These are phyloP conservation scores for Autographa gamma DNA, from an alignment of 2,888 invertebrate species.

Conservation along the genomic window DNA sequence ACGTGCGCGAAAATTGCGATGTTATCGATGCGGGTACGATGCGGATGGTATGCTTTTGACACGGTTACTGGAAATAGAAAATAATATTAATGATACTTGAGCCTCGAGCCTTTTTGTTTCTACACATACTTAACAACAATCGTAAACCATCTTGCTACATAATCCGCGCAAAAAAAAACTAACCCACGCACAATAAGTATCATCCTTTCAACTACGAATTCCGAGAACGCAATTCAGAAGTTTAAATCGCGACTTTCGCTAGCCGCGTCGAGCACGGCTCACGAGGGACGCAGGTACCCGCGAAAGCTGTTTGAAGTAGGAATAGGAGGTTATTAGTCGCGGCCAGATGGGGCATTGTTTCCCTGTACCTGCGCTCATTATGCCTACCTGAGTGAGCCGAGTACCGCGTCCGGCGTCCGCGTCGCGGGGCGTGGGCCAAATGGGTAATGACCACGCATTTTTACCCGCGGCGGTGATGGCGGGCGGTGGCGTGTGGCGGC, in stretches of 20 bases:
- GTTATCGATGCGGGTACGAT: conserved; percentile 14
- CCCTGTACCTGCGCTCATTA: conserved; percentile 72
- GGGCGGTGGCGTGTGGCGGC: not conserved
- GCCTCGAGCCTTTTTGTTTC: not conserved
- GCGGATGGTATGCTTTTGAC: conserved; percentile 1
- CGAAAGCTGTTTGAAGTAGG: conserved; percentile 40
- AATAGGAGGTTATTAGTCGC: conserved; percentile 48
- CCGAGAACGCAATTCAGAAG: conserved; percentile 12
- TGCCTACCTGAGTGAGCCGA: conserved; percentile 63
- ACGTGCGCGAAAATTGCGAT: conserved; percentile 34
- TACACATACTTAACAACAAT: not conserved
- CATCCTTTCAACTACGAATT: conserved; percentile 3
- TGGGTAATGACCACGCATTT: conserved; percentile 4
- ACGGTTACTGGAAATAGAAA: not conserved
- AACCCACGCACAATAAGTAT: conserved; percentile 19
- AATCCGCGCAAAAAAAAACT: conserved; percentile 4
- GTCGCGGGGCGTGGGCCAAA: conserved; percentile 7
- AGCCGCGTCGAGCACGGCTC: not conserved
- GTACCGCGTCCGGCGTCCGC: conserved; percentile 45
- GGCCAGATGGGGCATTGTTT: conserved; percentile 54
- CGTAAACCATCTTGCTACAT: not conserved
- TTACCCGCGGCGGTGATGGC: not conserved
- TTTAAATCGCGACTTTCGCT: conserved; percentile 6
- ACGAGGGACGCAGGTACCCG: conserved; percentile 35
- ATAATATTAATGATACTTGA: not conserved